A percentile compares a stretch with the other conserved stretches of the same genome.
Evolutionary conservation across 30 jellyfish, hydroid and myxozoan genomes (phyloP).

Genomic region (Pelagia noctiluca): DNA sequence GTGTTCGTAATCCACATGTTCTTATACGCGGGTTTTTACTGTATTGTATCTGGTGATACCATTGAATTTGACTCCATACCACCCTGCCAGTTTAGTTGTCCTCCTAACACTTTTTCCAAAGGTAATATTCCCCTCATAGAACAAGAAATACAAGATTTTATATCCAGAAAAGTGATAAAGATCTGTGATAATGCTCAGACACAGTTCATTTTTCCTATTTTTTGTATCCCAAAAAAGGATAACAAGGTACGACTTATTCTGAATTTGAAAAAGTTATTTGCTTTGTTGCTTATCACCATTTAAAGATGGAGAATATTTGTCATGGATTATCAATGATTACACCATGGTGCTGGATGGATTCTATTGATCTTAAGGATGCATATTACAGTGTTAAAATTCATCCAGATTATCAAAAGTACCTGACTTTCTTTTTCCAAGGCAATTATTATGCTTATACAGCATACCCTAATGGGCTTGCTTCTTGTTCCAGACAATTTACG

Average conservation of each 20-base stretch:
- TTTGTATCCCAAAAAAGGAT: slow-evolving; percentile 30
- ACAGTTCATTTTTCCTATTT: slow-evolving; percentile 46
- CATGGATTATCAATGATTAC: slow-evolving; percentile 17
- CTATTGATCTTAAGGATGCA: slow-evolving; percentile 46
- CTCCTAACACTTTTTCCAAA: slow-evolving; percentile 1
- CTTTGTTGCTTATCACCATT: slow-evolving; percentile 43
- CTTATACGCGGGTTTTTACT: too few relatives aligned
- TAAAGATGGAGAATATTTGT: slow-evolving; percentile 58
- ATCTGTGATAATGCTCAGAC: background rate
- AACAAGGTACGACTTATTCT: slow-evolving; percentile 32
- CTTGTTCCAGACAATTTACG: slow-evolving; percentile 52
- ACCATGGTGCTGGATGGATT: slow-evolving; percentile 52
- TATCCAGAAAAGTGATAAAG: slow-evolving; percentile 11
- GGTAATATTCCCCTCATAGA: background rate
- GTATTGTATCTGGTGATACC: slow-evolving; percentile 4
- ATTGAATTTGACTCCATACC: slow-evolving; percentile 3
- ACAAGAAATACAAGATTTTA: slow-evolving; percentile 3
- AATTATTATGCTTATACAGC: slow-evolving; percentile 31
- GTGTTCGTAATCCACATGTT: too few relatives aligned
- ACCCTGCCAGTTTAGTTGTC: background rate
- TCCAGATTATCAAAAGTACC: slow-evolving; percentile 24
- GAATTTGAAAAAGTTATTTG: slow-evolving; percentile 22
- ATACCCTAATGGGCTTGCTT: slow-evolving; percentile 48
- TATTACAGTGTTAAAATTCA: slow-evolving; percentile 33
- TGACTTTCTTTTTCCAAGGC: slow-evolving; percentile 21